Percentiles rank a stretch among this genome's conserved stretches.
These are phyloP conservation scores for Poecilia velifera DNA, from an alignment of 2,797 vertebrate genomes.

Conservation along the genomic window DNA sequence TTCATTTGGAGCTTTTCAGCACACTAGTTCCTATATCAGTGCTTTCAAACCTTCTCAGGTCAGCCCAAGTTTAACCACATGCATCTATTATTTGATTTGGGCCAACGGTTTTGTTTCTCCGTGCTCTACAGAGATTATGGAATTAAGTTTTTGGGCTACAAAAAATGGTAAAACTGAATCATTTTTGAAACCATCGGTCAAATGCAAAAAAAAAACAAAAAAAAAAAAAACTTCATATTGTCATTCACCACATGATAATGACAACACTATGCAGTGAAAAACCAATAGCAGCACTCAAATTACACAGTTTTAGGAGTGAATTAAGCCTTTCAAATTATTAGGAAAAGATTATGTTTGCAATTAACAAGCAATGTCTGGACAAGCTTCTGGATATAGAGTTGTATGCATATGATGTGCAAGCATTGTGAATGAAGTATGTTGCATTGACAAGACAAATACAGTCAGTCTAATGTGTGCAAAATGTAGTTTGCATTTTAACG, in stretches of 20 bases:
- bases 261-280: background rate
- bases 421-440: background rate
- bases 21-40: background rate
- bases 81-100: conserved; percentile 23
- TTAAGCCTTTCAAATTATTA: conserved; percentile 4
- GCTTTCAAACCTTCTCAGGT: conserved; percentile 16
- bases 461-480: background rate
- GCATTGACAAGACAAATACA: background rate
- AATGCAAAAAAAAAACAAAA: conserved; percentile 5
- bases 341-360: background rate
- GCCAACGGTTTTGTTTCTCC: conserved; percentile 12
- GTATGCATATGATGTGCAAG: background rate
- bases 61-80: conserved; percentile 19
- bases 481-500: background rate
- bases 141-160: background rate
- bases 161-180: background rate
- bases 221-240: background rate
- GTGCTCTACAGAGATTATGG: conserved; percentile 1
- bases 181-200: background rate
- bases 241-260: background rate
- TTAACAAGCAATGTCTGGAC: background rate
- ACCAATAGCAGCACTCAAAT: background rate
- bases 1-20: conserved; percentile 3
- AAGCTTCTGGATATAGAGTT: background rate
- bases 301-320: background rate